Conservation (phyloP, 2,113 vertebrate species). For the Oryzias celebensis region DNA sequence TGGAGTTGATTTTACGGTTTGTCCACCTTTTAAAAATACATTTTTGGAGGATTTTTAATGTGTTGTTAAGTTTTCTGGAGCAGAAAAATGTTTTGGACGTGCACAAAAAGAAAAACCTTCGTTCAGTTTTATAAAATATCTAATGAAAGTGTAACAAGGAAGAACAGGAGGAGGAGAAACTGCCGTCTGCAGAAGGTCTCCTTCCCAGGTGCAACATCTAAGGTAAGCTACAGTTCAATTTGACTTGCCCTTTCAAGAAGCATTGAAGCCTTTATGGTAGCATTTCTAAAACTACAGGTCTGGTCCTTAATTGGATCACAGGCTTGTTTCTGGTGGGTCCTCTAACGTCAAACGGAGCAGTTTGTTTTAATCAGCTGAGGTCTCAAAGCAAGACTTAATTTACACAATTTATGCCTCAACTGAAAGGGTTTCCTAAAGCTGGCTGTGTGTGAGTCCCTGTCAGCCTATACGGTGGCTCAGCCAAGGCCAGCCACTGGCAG, state of each 20-base stretch:
- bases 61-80: too few species aligned
- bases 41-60: too few species aligned
- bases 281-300: slow-evolving; percentile 45
- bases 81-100: too few species aligned
- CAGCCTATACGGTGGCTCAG: slow-evolving; percentile 58
- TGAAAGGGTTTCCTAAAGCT: slow-evolving; percentile 56
- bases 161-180: slow-evolving; percentile 10
- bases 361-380: slow-evolving; percentile 73
- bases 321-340: slow-evolving; percentile 68
- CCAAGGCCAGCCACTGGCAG: slow-evolving; percentile 63
- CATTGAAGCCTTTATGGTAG: slow-evolving; percentile 28
- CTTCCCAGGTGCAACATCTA: slow-evolving; percentile 37
- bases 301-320: slow-evolving; percentile 68
- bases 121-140: neutral
- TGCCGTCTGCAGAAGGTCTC: slow-evolving; percentile 37
- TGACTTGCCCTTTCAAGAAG: slow-evolving; percentile 13
- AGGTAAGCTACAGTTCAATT: slow-evolving; percentile 19
- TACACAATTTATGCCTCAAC: slow-evolving; percentile 64
- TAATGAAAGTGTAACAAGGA: slow-evolving; percentile 6
- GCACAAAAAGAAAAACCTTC: too few species aligned
- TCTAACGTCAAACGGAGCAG: slow-evolving; percentile 57
- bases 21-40: too few species aligned
- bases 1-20: too few species aligned
- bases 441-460: slow-evolving; percentile 53
- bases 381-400: slow-evolving; percentile 64